Evolutionary conservation across 2,113 vertebrate species (phyloP).

Genomic region (Eretmochelys imbricata): DNA sequence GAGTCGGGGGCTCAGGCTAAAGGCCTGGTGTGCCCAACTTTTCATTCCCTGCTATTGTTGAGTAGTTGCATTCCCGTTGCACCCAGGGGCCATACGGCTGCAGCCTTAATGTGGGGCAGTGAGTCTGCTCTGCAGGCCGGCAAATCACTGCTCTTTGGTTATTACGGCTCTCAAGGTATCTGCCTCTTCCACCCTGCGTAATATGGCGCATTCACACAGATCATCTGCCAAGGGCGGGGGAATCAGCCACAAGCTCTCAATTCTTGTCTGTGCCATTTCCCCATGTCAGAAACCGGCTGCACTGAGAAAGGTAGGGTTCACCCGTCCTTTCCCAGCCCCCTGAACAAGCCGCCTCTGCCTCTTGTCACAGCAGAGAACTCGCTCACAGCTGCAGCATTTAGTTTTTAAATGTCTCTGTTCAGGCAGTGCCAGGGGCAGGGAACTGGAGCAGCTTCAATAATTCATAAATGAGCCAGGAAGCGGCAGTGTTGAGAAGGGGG

Average conservation of each 20-base stretch:
- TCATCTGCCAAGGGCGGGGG: conserved; percentile 78
- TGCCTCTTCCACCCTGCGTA: conserved; percentile 56
- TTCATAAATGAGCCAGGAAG: conserved; percentile 79
- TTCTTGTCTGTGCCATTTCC: conserved; percentile 83
- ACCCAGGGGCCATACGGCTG: neutral
- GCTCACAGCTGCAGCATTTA: conserved; percentile 65
- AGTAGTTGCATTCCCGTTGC: too few species aligned
- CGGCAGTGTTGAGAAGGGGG: conserved; percentile 74
- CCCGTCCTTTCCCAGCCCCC: conserved; percentile 75
- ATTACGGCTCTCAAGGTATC: conserved; percentile 54
- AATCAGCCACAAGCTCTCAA: conserved; percentile 79
- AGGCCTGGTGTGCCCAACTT: neutral
- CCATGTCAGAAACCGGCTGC: conserved; percentile 81
- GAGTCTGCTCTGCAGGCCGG: neutral
- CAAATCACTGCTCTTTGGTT: conserved; percentile 14
- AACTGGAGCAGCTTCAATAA: conserved; percentile 66
- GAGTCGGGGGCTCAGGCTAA: neutral
- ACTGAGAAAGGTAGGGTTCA: conserved; percentile 81
- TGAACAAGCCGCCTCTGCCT: conserved; percentile 81
- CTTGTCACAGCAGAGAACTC: conserved; percentile 66
- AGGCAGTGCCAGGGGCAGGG: conserved; percentile 56
- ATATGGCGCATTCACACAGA: conserved; percentile 73
- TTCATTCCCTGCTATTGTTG: too few species aligned
- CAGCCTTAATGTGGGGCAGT: neutral
- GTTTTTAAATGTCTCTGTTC: conserved; percentile 56